Conservation (phyloP, 2,797 vertebrate genomes). For the Halcyon smyrnensis region DNA sequence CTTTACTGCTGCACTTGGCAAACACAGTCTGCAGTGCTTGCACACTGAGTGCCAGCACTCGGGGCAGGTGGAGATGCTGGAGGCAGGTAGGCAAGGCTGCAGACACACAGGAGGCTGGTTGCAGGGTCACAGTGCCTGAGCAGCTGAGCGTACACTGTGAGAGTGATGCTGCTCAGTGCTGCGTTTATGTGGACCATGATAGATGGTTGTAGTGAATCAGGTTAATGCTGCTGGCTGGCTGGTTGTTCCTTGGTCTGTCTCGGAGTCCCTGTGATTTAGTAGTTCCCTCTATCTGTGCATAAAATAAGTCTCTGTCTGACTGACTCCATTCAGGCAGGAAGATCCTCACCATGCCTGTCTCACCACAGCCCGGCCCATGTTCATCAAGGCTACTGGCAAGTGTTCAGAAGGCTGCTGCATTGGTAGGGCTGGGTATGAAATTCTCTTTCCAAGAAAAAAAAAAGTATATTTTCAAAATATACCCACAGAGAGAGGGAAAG, state of each 20-base stretch:
- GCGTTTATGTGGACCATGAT: background rate
- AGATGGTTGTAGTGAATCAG: background rate
- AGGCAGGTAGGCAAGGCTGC: background rate
- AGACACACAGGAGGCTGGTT: background rate
- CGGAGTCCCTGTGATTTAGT: background rate
- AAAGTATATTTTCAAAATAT: background rate
- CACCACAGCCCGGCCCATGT: fast-evolving
- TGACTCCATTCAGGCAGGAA: background rate
- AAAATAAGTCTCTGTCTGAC: background rate
- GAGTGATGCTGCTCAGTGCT: background rate
- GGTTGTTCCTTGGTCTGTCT: background rate
- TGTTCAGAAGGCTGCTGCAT: background rate
- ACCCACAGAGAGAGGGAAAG: fast-evolving
- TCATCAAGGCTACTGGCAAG: background rate
- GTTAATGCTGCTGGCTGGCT: background rate
- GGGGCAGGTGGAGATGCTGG: background rate
- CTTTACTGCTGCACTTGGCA: background rate
- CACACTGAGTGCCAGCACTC: background rate
- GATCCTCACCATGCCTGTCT: background rate
- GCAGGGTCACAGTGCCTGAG: background rate
- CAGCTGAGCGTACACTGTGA: background rate
- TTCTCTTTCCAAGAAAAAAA: background rate
- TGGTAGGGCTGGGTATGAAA: background rate
- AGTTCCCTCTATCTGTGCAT: background rate
- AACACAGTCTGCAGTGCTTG: background rate